These are phyloP conservation scores for Hypomesus transpacificus DNA, from an alignment of 2,113 vertebrate species.

Conservation along the genomic window DNA sequence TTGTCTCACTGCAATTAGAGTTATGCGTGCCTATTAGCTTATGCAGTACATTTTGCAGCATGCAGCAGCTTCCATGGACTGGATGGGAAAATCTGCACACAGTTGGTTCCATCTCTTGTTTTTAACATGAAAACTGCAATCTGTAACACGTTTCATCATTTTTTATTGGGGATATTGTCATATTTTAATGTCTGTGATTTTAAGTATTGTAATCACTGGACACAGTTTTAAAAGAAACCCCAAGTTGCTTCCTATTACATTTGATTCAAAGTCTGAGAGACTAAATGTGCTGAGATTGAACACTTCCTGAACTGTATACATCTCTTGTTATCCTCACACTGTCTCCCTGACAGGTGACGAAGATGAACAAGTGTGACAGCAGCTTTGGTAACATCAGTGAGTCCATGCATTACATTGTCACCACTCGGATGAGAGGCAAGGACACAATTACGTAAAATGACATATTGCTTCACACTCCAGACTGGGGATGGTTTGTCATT, in stretches of 20 bases:
- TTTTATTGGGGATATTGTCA: no score
- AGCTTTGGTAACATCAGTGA: not conserved
- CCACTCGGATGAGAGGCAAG: not conserved
- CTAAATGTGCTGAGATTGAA: no score
- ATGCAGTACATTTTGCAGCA: conserved; percentile 38
- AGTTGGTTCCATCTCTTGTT: not conserved
- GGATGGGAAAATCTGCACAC: conserved; percentile 28
- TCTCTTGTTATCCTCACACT: not conserved
- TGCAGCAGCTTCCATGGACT: conserved; percentile 17
- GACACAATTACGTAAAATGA: conserved; percentile 9
- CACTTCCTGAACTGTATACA: no score
- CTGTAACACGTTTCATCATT: not conserved
- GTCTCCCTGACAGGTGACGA: not conserved
- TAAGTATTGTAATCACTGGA: no score
- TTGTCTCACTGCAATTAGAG: conserved; percentile 44
- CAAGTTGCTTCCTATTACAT: no score
- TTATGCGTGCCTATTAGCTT: conserved; percentile 41
- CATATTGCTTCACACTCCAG: not conserved
- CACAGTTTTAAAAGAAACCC: no score
- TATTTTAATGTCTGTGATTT: no score
- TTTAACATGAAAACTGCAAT: conserved; percentile 13
- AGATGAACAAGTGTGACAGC: conserved; percentile 1
- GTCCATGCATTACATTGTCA: not conserved
- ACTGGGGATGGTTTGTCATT: not conserved
- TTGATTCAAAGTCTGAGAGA: no score